phyloP scores from a whole-genome alignment of 2,888 invertebrate species.

The Scelioninae gen. 1 region DNA sequence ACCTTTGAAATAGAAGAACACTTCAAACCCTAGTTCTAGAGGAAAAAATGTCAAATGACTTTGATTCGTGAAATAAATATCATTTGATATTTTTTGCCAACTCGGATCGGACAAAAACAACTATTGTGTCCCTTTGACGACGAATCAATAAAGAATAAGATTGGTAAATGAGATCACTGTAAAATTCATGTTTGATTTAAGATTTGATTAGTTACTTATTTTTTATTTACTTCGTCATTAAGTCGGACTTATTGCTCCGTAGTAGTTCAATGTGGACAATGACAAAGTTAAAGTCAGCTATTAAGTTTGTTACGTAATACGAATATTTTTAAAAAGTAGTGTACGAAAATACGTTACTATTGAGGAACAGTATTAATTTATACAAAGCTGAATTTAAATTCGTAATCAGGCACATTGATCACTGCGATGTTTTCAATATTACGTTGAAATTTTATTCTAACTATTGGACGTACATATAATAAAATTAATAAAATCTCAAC shows the following conservation, averaged over 20 bases:
- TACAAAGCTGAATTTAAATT: slow-evolving; percentile 4
- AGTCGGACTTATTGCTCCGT: slow-evolving; percentile 37
- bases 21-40: slow-evolving; percentile 47
- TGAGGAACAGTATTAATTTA: slow-evolving; percentile 40
- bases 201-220: slow-evolving; percentile 42
- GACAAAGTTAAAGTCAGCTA: slow-evolving; percentile 7
- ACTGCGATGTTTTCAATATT: slow-evolving; percentile 1
- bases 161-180: slow-evolving; percentile 51
- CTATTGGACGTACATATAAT: slow-evolving; percentile 1
- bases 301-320: slow-evolving; percentile 6
- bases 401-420: slow-evolving; percentile 13
- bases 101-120: slow-evolving; percentile 48
- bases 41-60: slow-evolving; percentile 26
- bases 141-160: slow-evolving; percentile 60
- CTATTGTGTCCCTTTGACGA: slow-evolving; percentile 45
- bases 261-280: slow-evolving; percentile 16
- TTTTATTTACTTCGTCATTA: slow-evolving; percentile 53
- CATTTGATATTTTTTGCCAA: slow-evolving; percentile 44
- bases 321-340: slow-evolving; percentile 45
- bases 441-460: slow-evolving; percentile 35
- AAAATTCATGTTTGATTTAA: slow-evolving; percentile 46
- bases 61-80: neutral
- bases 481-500: slow-evolving; percentile 39
- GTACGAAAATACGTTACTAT: slow-evolving; percentile 48
- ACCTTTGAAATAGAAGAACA: slow-evolving; percentile 22